Evolutionary conservation across 2,797 vertebrate genomes (phyloP).

Genomic region (Carcharodon carcharias): DNA sequence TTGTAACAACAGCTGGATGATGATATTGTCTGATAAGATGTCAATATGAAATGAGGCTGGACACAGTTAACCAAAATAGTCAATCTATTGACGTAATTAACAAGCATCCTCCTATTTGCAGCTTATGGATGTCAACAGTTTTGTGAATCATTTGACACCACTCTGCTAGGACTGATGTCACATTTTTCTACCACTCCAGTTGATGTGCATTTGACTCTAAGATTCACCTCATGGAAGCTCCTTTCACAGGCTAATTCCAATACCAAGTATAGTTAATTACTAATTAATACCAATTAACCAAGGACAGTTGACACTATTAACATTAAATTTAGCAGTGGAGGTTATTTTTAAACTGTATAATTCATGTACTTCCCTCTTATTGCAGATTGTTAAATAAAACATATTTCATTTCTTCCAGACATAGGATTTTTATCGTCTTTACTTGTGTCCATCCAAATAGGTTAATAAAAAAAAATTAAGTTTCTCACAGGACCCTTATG

Average conservation of each 20-base stretch:
- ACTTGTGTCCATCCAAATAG: not conserved
- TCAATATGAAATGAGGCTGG: not conserved
- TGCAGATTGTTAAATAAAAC: slow-evolving; percentile 14
- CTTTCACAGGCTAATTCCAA: not conserved
- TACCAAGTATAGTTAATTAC: not conserved
- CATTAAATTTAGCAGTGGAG: not conserved
- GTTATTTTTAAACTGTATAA: not conserved
- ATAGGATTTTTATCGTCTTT: not conserved
- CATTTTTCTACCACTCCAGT: not conserved
- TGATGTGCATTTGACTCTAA: not conserved
- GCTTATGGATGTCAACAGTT: not conserved
- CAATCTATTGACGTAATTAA: not conserved
- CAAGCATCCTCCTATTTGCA: not conserved
- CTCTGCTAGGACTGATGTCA: not conserved
- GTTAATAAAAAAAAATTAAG: not conserved
- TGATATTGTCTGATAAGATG: not conserved
- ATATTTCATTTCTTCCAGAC: not conserved
- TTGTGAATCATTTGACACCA: not conserved
- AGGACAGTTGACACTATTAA: not conserved
- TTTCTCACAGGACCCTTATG: not conserved
- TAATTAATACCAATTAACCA: not conserved
- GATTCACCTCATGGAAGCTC: too few relatives aligned
- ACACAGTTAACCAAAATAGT: not conserved
- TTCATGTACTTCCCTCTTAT: not conserved
- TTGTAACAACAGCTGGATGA: not conserved